These are phyloP conservation scores for Epinephelus lanceolatus DNA, from an alignment of 2,113 vertebrate genomes.

Conservation along the genomic window DNA sequence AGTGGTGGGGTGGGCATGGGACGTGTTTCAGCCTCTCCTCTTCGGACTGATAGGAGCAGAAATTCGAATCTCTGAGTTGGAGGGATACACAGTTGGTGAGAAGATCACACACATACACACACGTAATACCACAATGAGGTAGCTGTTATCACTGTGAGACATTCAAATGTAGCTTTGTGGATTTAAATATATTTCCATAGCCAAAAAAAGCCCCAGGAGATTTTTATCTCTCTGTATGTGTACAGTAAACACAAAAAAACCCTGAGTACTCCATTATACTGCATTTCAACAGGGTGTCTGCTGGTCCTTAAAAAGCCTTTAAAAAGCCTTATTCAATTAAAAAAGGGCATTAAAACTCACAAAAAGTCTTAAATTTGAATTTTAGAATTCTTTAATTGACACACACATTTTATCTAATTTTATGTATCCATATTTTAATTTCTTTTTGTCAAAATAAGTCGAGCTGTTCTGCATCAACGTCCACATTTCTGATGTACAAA, in stretches of 20 bases:
- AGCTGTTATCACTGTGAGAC: conserved; percentile 21
- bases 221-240: background rate
- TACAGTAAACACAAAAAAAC: conserved; percentile 3
- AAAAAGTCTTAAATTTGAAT: no score
- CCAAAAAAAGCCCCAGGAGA: conserved; percentile 10
- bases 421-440: no score
- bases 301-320: no score
- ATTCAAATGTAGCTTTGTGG: conserved; percentile 56
- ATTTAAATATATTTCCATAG: conserved; percentile 69
- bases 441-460: no score
- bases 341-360: no score
- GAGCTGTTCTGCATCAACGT: no score
- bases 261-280: background rate
- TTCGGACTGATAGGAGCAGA: conserved; percentile 96
- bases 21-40: conserved; percentile 93
- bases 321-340: no score
- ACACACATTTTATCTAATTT: no score
- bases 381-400: no score
- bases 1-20: conserved; percentile 89
- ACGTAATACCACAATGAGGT: conserved; percentile 5
- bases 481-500: no score
- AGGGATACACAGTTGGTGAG: conserved; percentile 92
- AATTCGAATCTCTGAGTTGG: conserved; percentile 88
- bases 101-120: conserved; percentile 10
- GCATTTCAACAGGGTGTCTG: background rate